Evolutionary conservation across 2,888 invertebrate species (phyloP).

Genomic region (Tipula confusa): DNA sequence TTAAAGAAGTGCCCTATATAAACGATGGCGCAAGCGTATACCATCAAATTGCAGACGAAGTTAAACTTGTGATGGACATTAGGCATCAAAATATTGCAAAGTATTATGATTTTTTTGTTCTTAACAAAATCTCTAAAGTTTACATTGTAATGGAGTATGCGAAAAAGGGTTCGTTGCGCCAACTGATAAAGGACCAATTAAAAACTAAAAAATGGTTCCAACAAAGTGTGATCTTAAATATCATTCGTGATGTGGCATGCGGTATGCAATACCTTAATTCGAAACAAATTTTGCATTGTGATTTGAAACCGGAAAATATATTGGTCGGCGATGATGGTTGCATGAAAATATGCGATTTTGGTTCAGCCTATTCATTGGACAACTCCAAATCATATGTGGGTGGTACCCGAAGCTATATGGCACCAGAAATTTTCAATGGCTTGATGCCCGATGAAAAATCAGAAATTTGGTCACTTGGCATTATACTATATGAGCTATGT

Average conservation of each 20-base stretch:
- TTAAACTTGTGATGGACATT: slow-evolving; percentile 47
- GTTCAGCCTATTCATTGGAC: slow-evolving; percentile 39
- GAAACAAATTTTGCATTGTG: slow-evolving; percentile 40
- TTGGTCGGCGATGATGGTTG: slow-evolving; percentile 34
- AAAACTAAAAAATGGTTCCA: not conserved
- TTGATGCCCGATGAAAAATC: slow-evolving; percentile 60
- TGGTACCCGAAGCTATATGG: slow-evolving; percentile 65
- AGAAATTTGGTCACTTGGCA: slow-evolving; percentile 64
- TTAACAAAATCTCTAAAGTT: slow-evolving; percentile 39
- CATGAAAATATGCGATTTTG: slow-evolving; percentile 37
- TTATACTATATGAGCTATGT: slow-evolving; percentile 59
- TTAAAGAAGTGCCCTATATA: not conserved
- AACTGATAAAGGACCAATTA: slow-evolving; percentile 38
- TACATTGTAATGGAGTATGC: slow-evolving; percentile 48
- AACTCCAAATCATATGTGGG: not conserved
- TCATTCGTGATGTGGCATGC: not conserved
- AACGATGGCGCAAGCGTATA: not conserved
- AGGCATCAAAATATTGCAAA: slow-evolving; percentile 46
- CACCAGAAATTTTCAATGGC: slow-evolving; percentile 60
- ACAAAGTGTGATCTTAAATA: not conserved
- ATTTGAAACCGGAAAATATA: slow-evolving; percentile 37
- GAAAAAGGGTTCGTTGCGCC: slow-evolving; percentile 44
- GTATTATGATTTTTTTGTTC: slow-evolving; percentile 43
- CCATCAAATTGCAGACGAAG: slow-evolving; percentile 33
- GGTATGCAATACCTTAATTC: slow-evolving; percentile 48